These are phyloP conservation scores for Nematolebias whitei DNA, from an alignment of 2,113 vertebrate genomes.

Conservation along the genomic window DNA sequence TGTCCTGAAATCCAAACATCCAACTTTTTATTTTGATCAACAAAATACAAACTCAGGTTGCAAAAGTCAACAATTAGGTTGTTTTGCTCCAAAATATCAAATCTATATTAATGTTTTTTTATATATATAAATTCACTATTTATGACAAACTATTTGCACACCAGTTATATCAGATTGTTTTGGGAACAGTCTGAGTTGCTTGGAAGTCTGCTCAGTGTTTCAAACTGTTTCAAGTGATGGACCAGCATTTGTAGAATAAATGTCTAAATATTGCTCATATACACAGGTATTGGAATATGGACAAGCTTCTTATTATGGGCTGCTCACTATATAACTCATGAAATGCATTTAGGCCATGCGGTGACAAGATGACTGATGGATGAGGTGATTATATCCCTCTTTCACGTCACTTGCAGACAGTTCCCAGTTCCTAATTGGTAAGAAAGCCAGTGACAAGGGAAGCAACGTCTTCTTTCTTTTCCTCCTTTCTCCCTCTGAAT, in stretches of 20 bases:
- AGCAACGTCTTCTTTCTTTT: conserved; percentile 27
- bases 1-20: too few relatives aligned
- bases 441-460: conserved; percentile 52
- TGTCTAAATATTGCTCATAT: neutral
- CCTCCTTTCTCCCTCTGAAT: conserved; percentile 23
- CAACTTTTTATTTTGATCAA: too few relatives aligned
- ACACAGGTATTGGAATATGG: neutral
- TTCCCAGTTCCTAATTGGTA: conserved; percentile 68
- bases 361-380: conserved; percentile 69
- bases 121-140: too few relatives aligned
- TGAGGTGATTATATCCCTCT: conserved; percentile 64
- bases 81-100: too few relatives aligned
- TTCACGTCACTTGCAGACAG: conserved; percentile 58
- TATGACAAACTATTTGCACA: too few relatives aligned
- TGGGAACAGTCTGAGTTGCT: too few relatives aligned
- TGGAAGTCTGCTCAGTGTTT: too few relatives aligned
- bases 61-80: too few relatives aligned
- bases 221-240: too few relatives aligned
- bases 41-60: too few relatives aligned
- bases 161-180: too few relatives aligned
- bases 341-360: conserved; percentile 51
- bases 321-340: conserved; percentile 26
- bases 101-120: too few relatives aligned
- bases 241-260: conserved; percentile 1
- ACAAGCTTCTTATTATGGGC: conserved; percentile 32